phyloP scores from a whole-genome alignment of 2,888 invertebrate species.

The Hypomecis atomaria region DNA sequence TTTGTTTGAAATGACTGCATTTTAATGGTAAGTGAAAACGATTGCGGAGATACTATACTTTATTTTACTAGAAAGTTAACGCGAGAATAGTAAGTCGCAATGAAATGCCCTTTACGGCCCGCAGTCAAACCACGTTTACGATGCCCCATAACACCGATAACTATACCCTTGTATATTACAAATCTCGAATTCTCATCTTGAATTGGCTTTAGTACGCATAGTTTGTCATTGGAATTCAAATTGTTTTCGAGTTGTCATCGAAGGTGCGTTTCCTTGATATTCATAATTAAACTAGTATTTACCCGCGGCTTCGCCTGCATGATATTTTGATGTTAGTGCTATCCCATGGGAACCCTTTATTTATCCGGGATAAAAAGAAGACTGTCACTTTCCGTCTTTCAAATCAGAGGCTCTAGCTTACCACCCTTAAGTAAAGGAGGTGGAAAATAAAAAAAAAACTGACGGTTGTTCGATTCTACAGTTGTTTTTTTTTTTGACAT shows the following conservation, averaged over 20 bases:
- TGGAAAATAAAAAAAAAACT: no score
- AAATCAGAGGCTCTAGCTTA: no score
- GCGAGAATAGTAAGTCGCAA: conserved; percentile 30
- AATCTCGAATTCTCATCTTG: conserved; percentile 47
- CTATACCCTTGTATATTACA: conserved; percentile 51
- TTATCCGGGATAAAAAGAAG: no score
- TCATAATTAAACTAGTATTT: conserved; percentile 25
- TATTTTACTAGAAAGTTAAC: conserved; percentile 31
- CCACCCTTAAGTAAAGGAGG: no score
- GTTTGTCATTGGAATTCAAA: conserved; percentile 57
- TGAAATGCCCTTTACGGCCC: conserved; percentile 39
- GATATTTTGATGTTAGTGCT: no score
- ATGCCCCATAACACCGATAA: conserved; percentile 46
- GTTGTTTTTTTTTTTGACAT: no score
- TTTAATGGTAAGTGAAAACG: conserved; percentile 23
- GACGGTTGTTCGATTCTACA: no score
- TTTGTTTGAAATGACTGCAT: conserved; percentile 12
- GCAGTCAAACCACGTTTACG: conserved; percentile 51
- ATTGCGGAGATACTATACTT: conserved; percentile 25
- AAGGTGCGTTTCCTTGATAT: conserved; percentile 55
- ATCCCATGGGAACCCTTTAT: no score
- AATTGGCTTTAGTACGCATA: conserved; percentile 42
- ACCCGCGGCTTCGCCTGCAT: no score
- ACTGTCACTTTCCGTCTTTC: no score
- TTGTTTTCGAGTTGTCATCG: conserved; percentile 56